Base-by-base conservation (phyloP, 2,888 invertebrate species). In the Syritta pipiens region DNA sequence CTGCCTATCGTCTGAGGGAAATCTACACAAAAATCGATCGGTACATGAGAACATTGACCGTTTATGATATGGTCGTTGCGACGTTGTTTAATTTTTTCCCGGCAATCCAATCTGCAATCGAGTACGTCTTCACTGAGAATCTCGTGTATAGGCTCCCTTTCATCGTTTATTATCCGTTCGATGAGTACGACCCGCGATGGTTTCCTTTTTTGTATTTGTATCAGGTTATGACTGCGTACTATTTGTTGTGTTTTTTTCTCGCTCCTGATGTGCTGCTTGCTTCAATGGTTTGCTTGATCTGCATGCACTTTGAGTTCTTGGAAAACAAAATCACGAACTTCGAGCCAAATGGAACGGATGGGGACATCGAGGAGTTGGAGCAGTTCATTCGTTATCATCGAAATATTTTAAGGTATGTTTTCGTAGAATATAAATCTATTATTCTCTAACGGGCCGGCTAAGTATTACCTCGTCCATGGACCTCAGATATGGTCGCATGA, bases 221-320 rank as follows among this genome's bases (percentile, higher is more conserved):
- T 82, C 81, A 53, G 0, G 59, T 0, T 17, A 82, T 20, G 49
- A 46, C 5, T 12, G 19, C 12, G 83, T 53, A 0, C 37, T 63
- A 1, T 81, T 46, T 32, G 1, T 4, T 4, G 7, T 49, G 4
- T 65, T 75, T 42, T 17, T 5, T 48, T 0, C 81, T 75, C 55
- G 32, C 82, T 9, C 62, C 75, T 22, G 82, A 83, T 60, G 67
- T 82, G n/a, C 7, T 83, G 24, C 14, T 83, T 1, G 63, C 74
- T 1, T 59, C 68, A 0, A 19, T 53, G 12, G 81, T 82, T 0
- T 75, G 81, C 30, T 35, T 81, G 7, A 44, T 81, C 2, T 82
- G 82, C 46, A 82, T 83, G 81, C 81, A 83, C 24, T 82, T 82
- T 6, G 57, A 48, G 12, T 82, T 81, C 60, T 62, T 83, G 9